Evolutionary conservation across 53 echinoderm and acorn worm genomes (phyloP), one percentile per base, ranked within the genome.

Genomic region (Astropecten irregularis): DNA sequence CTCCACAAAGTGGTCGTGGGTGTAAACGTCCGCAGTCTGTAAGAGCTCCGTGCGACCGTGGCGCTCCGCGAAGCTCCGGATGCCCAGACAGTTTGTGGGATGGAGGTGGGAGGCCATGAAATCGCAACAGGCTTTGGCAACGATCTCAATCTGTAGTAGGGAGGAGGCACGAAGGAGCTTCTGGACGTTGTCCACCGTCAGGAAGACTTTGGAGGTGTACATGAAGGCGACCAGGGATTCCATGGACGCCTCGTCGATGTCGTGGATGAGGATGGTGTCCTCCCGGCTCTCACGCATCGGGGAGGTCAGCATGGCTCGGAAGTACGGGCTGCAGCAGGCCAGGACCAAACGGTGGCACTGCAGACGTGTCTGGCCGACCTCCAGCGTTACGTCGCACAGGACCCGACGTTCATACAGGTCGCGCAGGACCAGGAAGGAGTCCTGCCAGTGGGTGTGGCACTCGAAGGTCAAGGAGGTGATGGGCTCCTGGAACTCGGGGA

Each of bases 31-130:
- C 4, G 97, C 97, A 2, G 88, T 83, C 13, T 88, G 50, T 18
- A 89, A 76, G 26, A 97, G 92, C 37, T 91, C 94, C 9, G 85
- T 83, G 54, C 91, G 76, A 23, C 97, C 97, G 38, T 97, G 97
- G 39, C 89, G 91, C 55, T 97, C 94, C 10, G 97, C 97, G 49
- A 97, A 97, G 73, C 86, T 92, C 28, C 94, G 87, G 2, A 97
- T 88, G 48, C 90, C 97, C n/a, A 97, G 92, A 68, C 97, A 97
- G 68, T 97, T 97, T 26, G 90, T 70, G 0, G 94, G 92, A 57
- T 97, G 92, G 9, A 97, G 89, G 67, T 97, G 97, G 22, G 86
- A 87, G 30, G 88, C 84, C 97, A 97, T 97, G 88, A 97, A 97
- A 48, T 97, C 97, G 48, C 94, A 95, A 54, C 97, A 97, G 13